A percentile compares a stretch with the other conserved stretches of the same genome.
These are phyloP conservation scores for Aporrectodea caliginosa DNA, from an alignment of 1,140 invertebrate species.

Conservation along the genomic window DNA sequence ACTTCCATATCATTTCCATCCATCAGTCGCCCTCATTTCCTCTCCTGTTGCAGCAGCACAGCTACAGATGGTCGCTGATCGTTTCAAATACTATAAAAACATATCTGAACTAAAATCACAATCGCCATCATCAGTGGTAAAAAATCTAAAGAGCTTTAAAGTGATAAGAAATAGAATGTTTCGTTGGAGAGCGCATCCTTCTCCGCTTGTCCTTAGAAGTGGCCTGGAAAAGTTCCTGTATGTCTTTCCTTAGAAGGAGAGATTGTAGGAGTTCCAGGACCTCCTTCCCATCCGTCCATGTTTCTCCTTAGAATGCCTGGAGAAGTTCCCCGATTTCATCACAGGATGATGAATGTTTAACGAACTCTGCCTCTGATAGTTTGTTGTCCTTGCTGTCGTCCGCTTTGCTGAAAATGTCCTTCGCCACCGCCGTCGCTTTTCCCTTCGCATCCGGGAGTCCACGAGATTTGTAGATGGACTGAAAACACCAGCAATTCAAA, in stretches of 20 bases:
- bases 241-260: not conserved
- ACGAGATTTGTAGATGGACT: conserved; percentile 98
- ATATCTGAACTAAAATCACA: too few relatives aligned
- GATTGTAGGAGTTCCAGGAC: not conserved
- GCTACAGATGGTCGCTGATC: not conserved
- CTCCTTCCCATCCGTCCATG: too few relatives aligned
- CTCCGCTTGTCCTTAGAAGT: not conserved
- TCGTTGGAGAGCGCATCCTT: too few relatives aligned
- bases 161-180: too few relatives aligned
- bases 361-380: conserved; percentile 85
- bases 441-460: conserved; percentile 69
- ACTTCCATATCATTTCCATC: not conserved
- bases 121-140: too few relatives aligned
- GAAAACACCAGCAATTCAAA: conserved; percentile 48
- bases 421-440: conserved; percentile 89
- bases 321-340: conserved; percentile 16
- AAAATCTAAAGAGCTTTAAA: too few relatives aligned
- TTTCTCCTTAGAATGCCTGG: conserved; percentile 13
- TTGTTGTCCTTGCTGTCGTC: conserved; percentile 87
- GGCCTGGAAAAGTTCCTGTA: not conserved
- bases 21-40: not conserved
- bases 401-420: conserved; percentile 97
- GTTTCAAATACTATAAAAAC: not conserved
- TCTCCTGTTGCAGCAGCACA: not conserved
- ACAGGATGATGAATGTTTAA: conserved; percentile 48